Evolutionary conservation across 2,888 invertebrate species (phyloP), one percentile per base, ranked within the genome.

Genomic region (Lydus trimaculatus): DNA sequence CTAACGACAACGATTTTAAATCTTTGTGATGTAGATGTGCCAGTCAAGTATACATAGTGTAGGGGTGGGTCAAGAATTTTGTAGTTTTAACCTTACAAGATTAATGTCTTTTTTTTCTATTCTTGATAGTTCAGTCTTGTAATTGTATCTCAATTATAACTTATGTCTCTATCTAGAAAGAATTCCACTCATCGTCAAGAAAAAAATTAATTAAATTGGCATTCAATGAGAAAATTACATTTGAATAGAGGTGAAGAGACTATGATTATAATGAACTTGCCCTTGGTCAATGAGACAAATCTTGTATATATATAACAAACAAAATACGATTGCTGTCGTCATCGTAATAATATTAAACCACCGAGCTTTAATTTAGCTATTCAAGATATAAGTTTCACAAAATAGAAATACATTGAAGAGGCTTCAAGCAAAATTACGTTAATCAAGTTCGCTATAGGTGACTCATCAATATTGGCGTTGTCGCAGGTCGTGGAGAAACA

Each of bases 401-500:
- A 13, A 52, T 6, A 25, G 52, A 52, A 23, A 52, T 48, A 20
- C 20, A 52, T 52, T 25, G 52, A 5, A 13, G 25, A 5, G 23
- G 15, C 20, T 52, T 11, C 23, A 52, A 23, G 25, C 11, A 20
- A 23, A 52, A 25, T 25, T 23, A 4, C 20, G 9, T 25, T n/a
- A 52, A 52, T 52, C 7, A 23, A 23, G 13, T 11, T 63, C 67
- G 11, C 70, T 25, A 62, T 63, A 60, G 64, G 64, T 43, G 61
- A 67, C 62, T 64, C 64, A 43, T 52, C 17, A 64, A 56, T 52
- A 52, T 39, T 39, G 20, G 11, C 63, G 65, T 71, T 71, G 71
- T 68, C 71, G 68, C 68, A 71, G 71, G 71, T 71, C 68, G 63
- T 23, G 71, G 68, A 71, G 65, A 70, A 70, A 66, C 71, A 71